Percentiles rank a stretch among this genome's conserved stretches.
These are phyloP conservation scores for Megastigmus dorsalis DNA, from an alignment of 2,888 invertebrate species.

Conservation along the genomic window DNA sequence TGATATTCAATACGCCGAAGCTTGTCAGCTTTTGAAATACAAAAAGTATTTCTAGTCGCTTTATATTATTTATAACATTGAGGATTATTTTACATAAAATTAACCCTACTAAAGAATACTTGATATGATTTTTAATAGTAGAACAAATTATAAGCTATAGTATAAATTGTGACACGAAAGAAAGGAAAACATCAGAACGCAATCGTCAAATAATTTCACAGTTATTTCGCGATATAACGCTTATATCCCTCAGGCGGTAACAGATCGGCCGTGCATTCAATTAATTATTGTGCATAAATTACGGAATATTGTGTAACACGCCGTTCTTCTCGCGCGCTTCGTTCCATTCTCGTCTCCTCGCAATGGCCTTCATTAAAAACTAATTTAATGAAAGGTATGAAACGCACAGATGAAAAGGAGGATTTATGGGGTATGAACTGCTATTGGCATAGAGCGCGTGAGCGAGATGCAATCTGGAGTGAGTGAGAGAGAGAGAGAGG, in stretches of 20 bases:
- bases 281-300: constrained; percentile 49
- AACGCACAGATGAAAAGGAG: constrained; percentile 44
- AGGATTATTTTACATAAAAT: no score
- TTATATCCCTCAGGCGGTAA: constrained; percentile 11
- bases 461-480: no score
- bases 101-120: no score
- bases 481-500: constrained; percentile 20
- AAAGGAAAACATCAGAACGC: neutral
- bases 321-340: constrained; percentile 25
- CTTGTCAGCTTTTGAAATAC: no score
- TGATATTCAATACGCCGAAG: no score
- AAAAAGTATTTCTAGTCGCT: no score
- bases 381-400: constrained; percentile 53
- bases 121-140: neutral
- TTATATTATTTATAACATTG: no score
- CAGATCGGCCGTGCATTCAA: constrained; percentile 38
- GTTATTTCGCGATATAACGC: constrained; percentile 5
- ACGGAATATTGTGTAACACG: constrained; percentile 17
- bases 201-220: constrained; percentile 37
- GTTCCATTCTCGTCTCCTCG: constrained; percentile 28
- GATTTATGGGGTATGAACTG: constrained; percentile 51
- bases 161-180: neutral
- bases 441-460: constrained; percentile 9
- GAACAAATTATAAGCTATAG: neutral
- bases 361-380: constrained; percentile 49